phyloP scores from a whole-genome alignment of 2,797 vertebrate species.

The Nyctalus aviator region DNA sequence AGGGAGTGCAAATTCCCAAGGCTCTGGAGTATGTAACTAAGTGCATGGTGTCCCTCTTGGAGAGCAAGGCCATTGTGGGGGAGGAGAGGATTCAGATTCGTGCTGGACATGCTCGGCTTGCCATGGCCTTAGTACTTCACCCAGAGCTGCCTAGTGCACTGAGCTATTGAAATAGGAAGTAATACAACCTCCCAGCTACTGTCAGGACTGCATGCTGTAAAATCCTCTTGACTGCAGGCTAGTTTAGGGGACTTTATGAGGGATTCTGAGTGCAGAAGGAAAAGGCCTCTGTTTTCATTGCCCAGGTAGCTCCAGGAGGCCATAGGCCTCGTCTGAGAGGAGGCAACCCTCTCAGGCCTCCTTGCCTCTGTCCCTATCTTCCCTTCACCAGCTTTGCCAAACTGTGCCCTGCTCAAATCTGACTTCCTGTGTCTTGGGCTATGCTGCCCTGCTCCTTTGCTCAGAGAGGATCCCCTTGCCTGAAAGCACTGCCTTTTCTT shows the following conservation, averaged over 20 bases:
- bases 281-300: neutral
- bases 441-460: neutral
- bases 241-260: neutral
- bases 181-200: neutral
- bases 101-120: neutral
- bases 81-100: neutral
- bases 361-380: neutral
- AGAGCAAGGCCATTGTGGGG: neutral
- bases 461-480: neutral
- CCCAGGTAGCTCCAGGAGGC: neutral
- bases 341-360: neutral
- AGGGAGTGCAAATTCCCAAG: neutral
- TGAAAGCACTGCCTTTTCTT: slow-evolving; percentile 21
- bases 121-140: slow-evolving; percentile 30
- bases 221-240: neutral
- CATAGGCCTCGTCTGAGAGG: neutral
- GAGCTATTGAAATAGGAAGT: neutral
- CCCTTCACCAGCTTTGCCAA: neutral
- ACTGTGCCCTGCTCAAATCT: neutral
- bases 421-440: neutral
- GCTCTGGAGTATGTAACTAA: neutral
- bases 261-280: neutral
- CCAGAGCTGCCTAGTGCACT: neutral
- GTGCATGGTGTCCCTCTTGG: neutral
- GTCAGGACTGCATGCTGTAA: neutral